Percentiles rank a stretch among this genome's conserved stretches.
Conservation (phyloP, 2,113 vertebrate species). For the Microtus ochrogaster region DNA sequence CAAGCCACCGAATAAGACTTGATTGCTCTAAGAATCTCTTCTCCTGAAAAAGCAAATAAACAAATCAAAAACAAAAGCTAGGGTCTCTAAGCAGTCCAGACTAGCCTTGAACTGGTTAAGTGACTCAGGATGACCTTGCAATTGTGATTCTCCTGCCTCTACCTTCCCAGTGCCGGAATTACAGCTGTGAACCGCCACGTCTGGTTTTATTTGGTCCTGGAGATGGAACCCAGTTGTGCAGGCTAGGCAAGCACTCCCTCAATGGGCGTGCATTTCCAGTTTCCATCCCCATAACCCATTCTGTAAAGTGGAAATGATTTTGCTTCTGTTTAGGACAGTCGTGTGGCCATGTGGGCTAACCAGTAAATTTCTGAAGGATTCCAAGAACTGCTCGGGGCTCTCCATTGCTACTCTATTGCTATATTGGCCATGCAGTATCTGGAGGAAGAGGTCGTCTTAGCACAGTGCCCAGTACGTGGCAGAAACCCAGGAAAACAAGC, state of each 20-base stretch:
- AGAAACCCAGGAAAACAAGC: background rate
- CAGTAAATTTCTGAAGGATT: background rate
- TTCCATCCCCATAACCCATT: background rate
- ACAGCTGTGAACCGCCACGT: background rate
- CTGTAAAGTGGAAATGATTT: background rate
- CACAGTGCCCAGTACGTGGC: too few relatives aligned
- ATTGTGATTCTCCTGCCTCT: background rate
- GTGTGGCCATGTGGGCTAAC: background rate
- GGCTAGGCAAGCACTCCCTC: background rate
- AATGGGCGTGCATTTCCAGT: background rate
- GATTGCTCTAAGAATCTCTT: background rate
- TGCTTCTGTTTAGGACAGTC: background rate
- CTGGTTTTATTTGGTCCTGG: background rate
- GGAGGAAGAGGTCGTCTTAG: background rate
- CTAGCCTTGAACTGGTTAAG: background rate
- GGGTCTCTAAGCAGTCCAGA: background rate
- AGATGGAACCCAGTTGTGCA: background rate
- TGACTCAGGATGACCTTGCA: background rate
- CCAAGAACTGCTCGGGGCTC: too few relatives aligned
- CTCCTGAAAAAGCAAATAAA: background rate
- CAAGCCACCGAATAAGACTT: background rate
- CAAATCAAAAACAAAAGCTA: background rate
- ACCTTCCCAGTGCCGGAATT: background rate
- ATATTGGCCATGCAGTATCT: fast-evolving
- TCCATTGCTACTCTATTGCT: background rate